Conservation (phyloP, 2,113 vertebrate species). For the Dolichotis patagonum region DNA sequence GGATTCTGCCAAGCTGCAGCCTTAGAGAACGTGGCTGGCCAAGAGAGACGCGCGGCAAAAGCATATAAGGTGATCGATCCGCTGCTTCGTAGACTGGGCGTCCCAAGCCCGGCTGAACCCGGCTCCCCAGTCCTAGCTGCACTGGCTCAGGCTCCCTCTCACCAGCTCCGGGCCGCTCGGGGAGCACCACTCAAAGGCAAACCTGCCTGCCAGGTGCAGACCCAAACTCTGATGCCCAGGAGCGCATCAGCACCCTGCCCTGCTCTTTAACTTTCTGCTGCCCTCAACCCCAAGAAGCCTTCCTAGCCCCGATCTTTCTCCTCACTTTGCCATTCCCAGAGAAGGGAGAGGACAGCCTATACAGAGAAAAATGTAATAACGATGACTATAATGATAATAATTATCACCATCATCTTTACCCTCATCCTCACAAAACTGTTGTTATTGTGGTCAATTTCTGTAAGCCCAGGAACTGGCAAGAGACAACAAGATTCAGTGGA, state of each 20-base stretch:
- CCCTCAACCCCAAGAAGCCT: too few species aligned
- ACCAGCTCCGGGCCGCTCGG: rapidly evolving
- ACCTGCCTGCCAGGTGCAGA: background rate
- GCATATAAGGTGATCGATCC: background rate
- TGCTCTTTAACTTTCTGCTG: background rate
- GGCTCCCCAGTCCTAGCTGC: rapidly evolving
- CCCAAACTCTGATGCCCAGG: background rate
- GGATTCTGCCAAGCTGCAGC: background rate
- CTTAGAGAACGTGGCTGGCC: background rate
- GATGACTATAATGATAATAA: background rate
- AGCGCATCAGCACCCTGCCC: background rate
- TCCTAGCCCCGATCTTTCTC: background rate
- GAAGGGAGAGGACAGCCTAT: background rate
- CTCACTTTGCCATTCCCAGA: background rate
- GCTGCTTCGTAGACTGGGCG: background rate
- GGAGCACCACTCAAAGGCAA: conserved; percentile 39
- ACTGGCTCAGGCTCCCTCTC: background rate
- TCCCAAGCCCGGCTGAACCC: background rate
- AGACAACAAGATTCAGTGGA: background rate
- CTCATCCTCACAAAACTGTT: background rate
- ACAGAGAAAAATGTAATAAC: background rate
- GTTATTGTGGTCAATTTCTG: background rate
- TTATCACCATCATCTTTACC: background rate
- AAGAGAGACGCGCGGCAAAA: rapidly evolving
- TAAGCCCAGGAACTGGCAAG: background rate